Base-by-base conservation (phyloP, 1,140 invertebrate species). In the Camponotus pennsylvanicus region DNA sequence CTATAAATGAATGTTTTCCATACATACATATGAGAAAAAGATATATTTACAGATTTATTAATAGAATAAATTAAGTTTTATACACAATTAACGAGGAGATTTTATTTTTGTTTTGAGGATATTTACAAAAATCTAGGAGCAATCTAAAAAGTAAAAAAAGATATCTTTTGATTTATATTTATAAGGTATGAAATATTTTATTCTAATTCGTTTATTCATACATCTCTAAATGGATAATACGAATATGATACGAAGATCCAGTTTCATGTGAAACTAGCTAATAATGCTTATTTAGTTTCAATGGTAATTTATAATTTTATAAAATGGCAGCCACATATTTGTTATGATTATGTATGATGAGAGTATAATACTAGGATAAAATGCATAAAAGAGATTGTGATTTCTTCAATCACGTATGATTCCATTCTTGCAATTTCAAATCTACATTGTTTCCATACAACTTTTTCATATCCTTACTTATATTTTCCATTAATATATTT, bases 271-370 rank as follows among this genome's bases (percentile, higher is more conserved):
- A 82, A 49, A 34, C 49, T 52, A 18, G 13, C 4, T 52, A 52
- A 52, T 52, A 32, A 42, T 61, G 18, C 32, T 15, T 45, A 45
- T 83, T 49, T 71, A 45, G 3, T 73, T 73, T 75, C 3, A 27
- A 83, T 82, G 49, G 73, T 82, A 61, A 82, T 42, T 82, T 82
- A 45, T 82, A 61, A 15, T 83, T 83, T 83, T 83, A 83, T 42
- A 83, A 83, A 83, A 83, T 83, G 79, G 79, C 79, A 83, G 79
- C 79, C 79, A 82, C 73, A 83, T 61, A 73, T 83, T 82, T 59
- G 52, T 45, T 18, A 52, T 73, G 79, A 83, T 83, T 83, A 61
- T 78, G 27, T 75, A 59, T n/a, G 21, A 59, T 73, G 52, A 71
- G 13, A 59, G 37, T 80, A n/a, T 73, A 82, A 55, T 21, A 49